Conservation (phyloP, 2,113 vertebrate genomes). For the Brachionichthys hirsutus region DNA sequence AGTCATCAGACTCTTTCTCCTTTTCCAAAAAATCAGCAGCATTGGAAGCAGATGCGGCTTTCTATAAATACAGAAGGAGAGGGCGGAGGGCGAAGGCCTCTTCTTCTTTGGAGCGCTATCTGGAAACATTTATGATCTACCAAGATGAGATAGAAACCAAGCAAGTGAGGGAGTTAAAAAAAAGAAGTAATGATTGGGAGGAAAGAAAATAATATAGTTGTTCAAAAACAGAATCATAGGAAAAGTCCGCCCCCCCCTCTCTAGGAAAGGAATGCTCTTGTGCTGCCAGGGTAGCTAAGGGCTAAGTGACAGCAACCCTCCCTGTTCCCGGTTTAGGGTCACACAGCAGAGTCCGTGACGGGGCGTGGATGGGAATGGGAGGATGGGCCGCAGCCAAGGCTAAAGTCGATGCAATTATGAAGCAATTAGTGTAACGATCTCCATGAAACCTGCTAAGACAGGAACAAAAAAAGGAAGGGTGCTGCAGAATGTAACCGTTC, state of each 20-base stretch:
- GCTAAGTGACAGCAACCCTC: slow-evolving; percentile 54
- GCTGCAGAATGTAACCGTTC: slow-evolving; percentile 50
- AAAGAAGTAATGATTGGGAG: slow-evolving; percentile 20
- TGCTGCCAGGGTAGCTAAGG: slow-evolving; percentile 41
- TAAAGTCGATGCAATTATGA: slow-evolving; percentile 66
- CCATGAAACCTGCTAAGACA: slow-evolving; percentile 58
- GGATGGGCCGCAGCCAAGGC: slow-evolving; percentile 58
- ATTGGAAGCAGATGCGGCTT: slow-evolving; percentile 70
- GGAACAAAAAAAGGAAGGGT: slow-evolving; percentile 53
- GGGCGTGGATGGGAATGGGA: slow-evolving; percentile 53
- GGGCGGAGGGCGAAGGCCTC: slow-evolving; percentile 54
- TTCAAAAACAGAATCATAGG: slow-evolving; percentile 9
- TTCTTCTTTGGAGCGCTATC: slow-evolving; percentile 42
- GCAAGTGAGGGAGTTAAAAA: slow-evolving; percentile 11
- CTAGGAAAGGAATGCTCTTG: slow-evolving; percentile 44
- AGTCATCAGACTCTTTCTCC: slow-evolving; percentile 37
- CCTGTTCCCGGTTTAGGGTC: slow-evolving; percentile 50
- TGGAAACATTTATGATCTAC: slow-evolving; percentile 73
- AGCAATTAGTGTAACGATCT: slow-evolving; percentile 73
- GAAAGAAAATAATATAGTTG: not conserved
- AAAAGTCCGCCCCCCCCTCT: slow-evolving; percentile 10
- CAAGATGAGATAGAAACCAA: slow-evolving; percentile 40
- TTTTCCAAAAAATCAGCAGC: slow-evolving; percentile 46
- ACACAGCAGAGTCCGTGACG: slow-evolving; percentile 39
- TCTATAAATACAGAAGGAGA: slow-evolving; percentile 59